Evolutionary conservation across 2,888 invertebrate species (phyloP).

Genomic region (Mythimna lalbum): DNA sequence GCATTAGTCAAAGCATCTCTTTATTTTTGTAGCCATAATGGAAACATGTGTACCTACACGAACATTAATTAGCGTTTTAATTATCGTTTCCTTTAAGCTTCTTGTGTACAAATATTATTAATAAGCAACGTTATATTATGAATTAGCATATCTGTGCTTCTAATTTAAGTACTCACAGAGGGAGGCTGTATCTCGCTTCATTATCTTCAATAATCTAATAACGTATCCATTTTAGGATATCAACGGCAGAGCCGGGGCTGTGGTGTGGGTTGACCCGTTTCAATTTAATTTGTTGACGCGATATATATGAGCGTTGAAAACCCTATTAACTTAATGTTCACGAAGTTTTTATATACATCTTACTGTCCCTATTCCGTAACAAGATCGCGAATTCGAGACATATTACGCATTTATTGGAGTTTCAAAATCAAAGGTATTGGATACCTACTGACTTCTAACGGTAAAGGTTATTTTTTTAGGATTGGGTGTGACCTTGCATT

Average conservation of each 20-base stretch:
- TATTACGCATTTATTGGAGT: slow-evolving; percentile 19
- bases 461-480: background rate
- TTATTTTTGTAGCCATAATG: slow-evolving; percentile 3
- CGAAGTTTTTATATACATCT: slow-evolving; percentile 32
- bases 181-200: slow-evolving; percentile 16
- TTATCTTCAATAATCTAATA: slow-evolving; percentile 47
- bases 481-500: slow-evolving; percentile 8
- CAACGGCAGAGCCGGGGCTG: slow-evolving; percentile 15
- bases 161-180: background rate
- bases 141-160: background rate
- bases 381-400: slow-evolving; percentile 11
- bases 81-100: background rate
- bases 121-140: background rate
- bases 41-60: background rate
- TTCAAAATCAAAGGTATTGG: slow-evolving; percentile 16
- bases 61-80: slow-evolving; percentile 19
- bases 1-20: slow-evolving; percentile 16
- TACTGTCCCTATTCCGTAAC: slow-evolving; percentile 14
- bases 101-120: slow-evolving; percentile 2
- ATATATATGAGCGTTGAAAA: slow-evolving; percentile 32
- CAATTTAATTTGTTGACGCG: slow-evolving; percentile 44
- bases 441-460: background rate
- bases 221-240: slow-evolving; percentile 37
- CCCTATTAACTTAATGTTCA: slow-evolving; percentile 43
- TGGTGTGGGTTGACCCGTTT: slow-evolving; percentile 47